These are phyloP conservation scores for Drosophila mettleri DNA, from an alignment of 2,888 invertebrate species.

Conservation along the genomic window DNA sequence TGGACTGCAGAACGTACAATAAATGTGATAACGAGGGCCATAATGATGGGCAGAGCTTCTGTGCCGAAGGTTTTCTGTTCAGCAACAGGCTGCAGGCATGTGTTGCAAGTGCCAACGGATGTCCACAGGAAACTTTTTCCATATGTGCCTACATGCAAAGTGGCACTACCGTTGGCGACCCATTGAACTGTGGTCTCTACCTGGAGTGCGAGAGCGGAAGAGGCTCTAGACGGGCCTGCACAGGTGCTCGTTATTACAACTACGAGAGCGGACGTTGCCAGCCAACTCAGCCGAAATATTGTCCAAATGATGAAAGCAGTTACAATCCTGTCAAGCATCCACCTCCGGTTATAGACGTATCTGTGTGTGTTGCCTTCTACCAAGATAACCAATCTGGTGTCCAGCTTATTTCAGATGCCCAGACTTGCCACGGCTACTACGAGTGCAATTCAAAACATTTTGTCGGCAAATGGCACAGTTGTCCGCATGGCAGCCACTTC, in stretches of 20 bases:
- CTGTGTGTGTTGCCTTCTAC: conserved; percentile 48
- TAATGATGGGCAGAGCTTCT: conserved; percentile 19
- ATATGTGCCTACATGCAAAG: conserved; percentile 42
- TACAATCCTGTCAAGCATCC: background rate
- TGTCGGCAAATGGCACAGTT: conserved; percentile 46
- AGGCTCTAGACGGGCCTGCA: conserved; percentile 23
- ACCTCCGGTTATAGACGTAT: conserved; percentile 25
- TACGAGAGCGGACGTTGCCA: conserved; percentile 39
- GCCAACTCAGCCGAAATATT: conserved; percentile 37
- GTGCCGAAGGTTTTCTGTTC: conserved; percentile 28
- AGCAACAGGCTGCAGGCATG: conserved; percentile 44
- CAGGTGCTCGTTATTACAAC: conserved; percentile 55
- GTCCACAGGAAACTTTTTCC: conserved; percentile 36
- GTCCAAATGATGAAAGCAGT: conserved; percentile 7
- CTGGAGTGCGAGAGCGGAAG: conserved; percentile 46
- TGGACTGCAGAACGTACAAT: conserved; percentile 37
- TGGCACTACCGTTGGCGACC: conserved; percentile 33
- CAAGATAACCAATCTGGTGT: conserved; percentile 12
- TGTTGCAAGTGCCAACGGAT: conserved; percentile 31
- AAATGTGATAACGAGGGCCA: conserved; percentile 25
- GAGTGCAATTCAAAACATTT: conserved; percentile 37
- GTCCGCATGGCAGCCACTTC: conserved; percentile 54
- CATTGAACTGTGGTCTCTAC: conserved; percentile 38
- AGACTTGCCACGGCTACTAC: conserved; percentile 57
- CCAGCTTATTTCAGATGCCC: conserved; percentile 40